Conservation (phyloP, 2,797 vertebrate genomes). For the Falco naumanni region DNA sequence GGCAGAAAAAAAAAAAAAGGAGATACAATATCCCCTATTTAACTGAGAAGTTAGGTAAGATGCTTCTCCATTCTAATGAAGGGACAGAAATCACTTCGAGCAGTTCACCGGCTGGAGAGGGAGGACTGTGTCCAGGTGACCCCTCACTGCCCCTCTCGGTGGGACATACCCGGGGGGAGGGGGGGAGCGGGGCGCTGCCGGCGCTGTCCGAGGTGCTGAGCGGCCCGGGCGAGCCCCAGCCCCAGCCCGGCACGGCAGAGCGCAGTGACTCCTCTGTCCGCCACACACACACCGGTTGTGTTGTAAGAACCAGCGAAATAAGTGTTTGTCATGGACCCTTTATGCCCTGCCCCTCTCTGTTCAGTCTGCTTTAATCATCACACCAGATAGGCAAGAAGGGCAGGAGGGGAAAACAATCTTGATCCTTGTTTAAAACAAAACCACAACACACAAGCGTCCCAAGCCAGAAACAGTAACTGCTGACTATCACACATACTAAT, state of each 20-base stretch:
- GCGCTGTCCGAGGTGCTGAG: background rate
- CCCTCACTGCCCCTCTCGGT: too few species aligned
- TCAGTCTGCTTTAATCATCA: background rate
- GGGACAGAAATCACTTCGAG: background rate
- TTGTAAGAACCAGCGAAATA: too few species aligned
- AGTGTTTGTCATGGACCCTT: too few species aligned
- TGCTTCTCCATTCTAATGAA: background rate
- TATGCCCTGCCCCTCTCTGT: too few species aligned
- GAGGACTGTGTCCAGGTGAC: too few species aligned
- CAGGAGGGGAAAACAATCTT: background rate
- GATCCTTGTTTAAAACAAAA: background rate
- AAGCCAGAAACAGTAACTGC: background rate
- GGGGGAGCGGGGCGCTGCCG: background rate
- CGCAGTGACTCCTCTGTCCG: background rate
- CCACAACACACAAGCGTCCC: fast-evolving
- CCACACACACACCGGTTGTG: too few species aligned
- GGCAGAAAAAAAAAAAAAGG: background rate
- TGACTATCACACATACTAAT: background rate
- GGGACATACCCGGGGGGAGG: too few species aligned
- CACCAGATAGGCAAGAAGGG: background rate
- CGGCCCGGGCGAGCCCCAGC: background rate
- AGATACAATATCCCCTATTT: background rate
- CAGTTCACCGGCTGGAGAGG: background rate
- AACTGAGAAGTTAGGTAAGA: background rate
- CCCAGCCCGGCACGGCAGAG: background rate